Evolutionary conservation across 1,140 invertebrate genomes (phyloP).

Genomic region (Melanaphis sacchari): DNA sequence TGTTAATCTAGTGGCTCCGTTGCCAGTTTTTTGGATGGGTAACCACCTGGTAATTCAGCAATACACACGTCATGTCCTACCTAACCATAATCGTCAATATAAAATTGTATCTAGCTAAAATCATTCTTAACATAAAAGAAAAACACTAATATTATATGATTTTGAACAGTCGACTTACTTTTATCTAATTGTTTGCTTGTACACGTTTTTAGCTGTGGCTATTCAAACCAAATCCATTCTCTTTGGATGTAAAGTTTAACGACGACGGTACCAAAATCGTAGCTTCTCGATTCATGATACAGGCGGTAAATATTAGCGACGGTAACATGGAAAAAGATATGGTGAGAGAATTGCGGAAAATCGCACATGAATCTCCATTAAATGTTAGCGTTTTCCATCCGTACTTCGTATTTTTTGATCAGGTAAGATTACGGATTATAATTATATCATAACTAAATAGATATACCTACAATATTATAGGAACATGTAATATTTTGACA

Average conservation of each 20-base stretch:
- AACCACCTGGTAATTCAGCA: no score
- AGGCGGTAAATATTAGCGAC: slow-evolving; percentile 87
- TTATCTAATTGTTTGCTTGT: not conserved
- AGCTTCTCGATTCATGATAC: slow-evolving; percentile 85
- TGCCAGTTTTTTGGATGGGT: no score
- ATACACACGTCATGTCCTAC: no score
- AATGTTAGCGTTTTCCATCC: slow-evolving; percentile 93
- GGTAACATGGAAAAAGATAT: slow-evolving; percentile 92
- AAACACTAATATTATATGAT: not conserved
- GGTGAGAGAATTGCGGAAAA: slow-evolving; percentile 78
- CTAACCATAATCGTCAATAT: no score
- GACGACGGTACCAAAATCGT: slow-evolving; percentile 76
- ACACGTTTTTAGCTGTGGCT: slow-evolving; percentile 71
- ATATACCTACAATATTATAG: not conserved
- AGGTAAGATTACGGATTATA: slow-evolving; percentile 66
- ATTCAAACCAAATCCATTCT: slow-evolving; percentile 75
- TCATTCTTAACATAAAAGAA: no score
- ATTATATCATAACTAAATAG: not conserved
- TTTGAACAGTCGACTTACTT: not conserved
- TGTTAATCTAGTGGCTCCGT: no score
- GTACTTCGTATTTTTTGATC: slow-evolving; percentile 94
- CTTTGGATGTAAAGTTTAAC: slow-evolving; percentile 86
- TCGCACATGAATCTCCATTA: slow-evolving; percentile 79
- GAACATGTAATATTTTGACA: not conserved
- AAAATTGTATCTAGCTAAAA: no score